Evolutionary conservation across 2,797 vertebrate genomes (phyloP).

Genomic region (Liasis olivaceus): DNA sequence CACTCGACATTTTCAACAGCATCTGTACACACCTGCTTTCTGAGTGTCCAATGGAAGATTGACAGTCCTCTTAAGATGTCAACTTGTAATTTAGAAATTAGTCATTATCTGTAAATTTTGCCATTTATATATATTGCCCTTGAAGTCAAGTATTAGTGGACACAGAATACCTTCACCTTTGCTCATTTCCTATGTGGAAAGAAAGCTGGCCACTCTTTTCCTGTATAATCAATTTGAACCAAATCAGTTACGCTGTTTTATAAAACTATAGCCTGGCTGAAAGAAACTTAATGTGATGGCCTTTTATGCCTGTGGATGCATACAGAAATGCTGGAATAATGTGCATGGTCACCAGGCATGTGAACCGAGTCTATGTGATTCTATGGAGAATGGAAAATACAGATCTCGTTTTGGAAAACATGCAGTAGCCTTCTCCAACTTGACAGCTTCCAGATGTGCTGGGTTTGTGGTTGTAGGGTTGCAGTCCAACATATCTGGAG

Average conservation of each 20-base stretch:
- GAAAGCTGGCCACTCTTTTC: neutral
- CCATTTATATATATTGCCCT: neutral
- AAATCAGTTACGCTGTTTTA: neutral
- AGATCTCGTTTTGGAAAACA: neutral
- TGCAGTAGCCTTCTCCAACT: neutral
- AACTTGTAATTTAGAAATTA: neutral
- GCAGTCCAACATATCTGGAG: neutral
- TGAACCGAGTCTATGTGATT: neutral
- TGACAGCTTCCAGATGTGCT: neutral
- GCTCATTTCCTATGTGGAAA: neutral
- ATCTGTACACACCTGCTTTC: neutral
- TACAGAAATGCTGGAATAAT: neutral
- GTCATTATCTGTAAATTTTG: neutral
- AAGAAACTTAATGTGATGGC: neutral
- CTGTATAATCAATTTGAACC: neutral
- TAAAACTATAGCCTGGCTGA: neutral
- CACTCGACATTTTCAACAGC: too few relatives aligned
- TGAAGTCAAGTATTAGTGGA: neutral
- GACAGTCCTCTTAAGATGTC: neutral
- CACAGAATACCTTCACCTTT: neutral
- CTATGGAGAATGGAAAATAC: neutral
- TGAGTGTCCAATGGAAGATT: neutral
- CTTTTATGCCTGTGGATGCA: neutral
- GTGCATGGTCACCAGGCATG: neutral
- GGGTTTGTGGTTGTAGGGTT: neutral